Evolutionary conservation across 2,888 invertebrate genomes (phyloP).

Genomic region (Girardia tigrina): DNA sequence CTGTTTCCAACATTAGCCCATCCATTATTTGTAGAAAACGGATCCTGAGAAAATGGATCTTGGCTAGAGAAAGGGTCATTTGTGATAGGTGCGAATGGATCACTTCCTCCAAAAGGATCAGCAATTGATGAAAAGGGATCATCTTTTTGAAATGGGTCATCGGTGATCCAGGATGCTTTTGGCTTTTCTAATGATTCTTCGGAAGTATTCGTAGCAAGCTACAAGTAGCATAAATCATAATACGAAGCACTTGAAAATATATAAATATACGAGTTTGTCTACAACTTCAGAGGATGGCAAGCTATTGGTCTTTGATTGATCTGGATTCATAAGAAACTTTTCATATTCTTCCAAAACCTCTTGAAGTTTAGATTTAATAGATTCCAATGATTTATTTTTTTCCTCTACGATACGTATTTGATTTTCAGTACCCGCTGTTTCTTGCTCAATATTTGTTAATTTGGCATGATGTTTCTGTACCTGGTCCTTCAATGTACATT

Average conservation of each 20-base stretch:
- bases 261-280: not conserved
- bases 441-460: not conserved
- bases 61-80: slow-evolving; percentile 5
- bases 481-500: not conserved
- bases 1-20: not conserved
- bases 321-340: not conserved
- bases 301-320: not conserved
- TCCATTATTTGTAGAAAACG: slow-evolving; percentile 5
- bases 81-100: not conserved
- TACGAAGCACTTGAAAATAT: not conserved
- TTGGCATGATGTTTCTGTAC: not conserved
- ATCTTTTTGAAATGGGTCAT: slow-evolving; percentile 16
- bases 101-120: not conserved
- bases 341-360: not conserved
- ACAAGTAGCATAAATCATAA: not conserved
- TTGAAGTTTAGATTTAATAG: not conserved
- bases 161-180: not conserved
- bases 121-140: slow-evolving; percentile 11
- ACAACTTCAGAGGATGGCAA: not conserved
- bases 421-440: not conserved
- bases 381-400: not conserved
- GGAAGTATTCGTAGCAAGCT: not conserved
- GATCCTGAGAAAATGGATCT: slow-evolving; percentile 14
- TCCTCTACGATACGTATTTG: slow-evolving; percentile 5
- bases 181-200: not conserved